Base-by-base conservation (phyloP, 2,797 vertebrate species). In the Benthosema pterotum region DNA sequence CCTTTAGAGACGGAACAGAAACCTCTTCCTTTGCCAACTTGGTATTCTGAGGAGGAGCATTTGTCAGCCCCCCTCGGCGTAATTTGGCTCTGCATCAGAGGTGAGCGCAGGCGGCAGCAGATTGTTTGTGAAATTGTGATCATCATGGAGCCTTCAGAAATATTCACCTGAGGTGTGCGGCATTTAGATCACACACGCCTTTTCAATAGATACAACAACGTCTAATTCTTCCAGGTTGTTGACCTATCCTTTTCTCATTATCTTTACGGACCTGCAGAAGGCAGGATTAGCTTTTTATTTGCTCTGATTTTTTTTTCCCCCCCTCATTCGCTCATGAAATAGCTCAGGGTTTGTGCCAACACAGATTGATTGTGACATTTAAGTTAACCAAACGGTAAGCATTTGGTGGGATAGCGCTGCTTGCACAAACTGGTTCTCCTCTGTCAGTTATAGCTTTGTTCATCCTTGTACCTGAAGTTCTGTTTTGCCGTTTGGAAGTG, bases 41-140 rank as follows among this genome's bases (percentile, higher is more conserved):
- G 63, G 55, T 72, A 66, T 85, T 83, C 77, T 71, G 53, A 77
- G 58, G 54, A 71, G 69, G 72, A 69, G 77, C 67, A 69, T 59
- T 69, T 53, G 57, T 57, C 46, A 42, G 63, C 47, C 42, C 15
- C 15, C 6, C 22, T 52, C 59, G 63, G 75, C 70, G 51, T 81
- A 75, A 86, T 80, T 80, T 52, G 60, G 62, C 69, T 79, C 52
- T 57, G 28, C 47, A 56, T 74, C 57, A 63, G 60, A 67, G 60
- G 50, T 62, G 43, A 75, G 38, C 73, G 66, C 77, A 79, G 57
- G 82, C 72, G 63, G 38, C 32, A 18, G 22, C 16, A 60, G 48
- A 71, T 74, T 55, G 28, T 57, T 8, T 13, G 3, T 15, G n/a
- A 25, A 25, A 25, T 25, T 25, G 22, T 3, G n/a, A n/a, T n/a